These are phyloP conservation scores for Vidua chalybeata DNA, from an alignment of 2,113 vertebrate genomes.

Conservation along the genomic window DNA sequence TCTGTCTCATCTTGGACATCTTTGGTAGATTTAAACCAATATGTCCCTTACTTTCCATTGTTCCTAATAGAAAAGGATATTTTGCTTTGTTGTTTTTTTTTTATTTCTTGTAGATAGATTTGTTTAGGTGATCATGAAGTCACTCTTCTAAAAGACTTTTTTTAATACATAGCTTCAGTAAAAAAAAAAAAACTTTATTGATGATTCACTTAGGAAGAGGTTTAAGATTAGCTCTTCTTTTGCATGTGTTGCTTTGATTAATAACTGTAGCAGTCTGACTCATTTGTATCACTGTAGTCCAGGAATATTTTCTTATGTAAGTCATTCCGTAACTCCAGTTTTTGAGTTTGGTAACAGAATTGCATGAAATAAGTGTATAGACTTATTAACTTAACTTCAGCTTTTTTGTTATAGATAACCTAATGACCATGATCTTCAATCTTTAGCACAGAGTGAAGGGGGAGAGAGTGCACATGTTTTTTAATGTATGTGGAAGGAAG, in stretches of 20 bases:
- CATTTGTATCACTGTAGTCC: slow-evolving; percentile 1
- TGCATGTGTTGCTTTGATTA: slow-evolving; percentile 36
- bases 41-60: background rate
- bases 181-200: slow-evolving; percentile 20
- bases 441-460: background rate
- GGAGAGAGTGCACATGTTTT: rapidly evolving
- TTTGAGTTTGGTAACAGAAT: background rate
- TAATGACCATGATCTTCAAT: background rate
- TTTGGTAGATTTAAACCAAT: background rate
- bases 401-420: background rate
- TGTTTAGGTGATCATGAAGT: background rate
- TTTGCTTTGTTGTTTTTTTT: background rate
- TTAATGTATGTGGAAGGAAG: background rate
- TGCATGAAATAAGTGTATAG: background rate
- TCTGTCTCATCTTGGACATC: background rate
- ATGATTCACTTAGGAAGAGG: slow-evolving; percentile 36
- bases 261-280: slow-evolving; percentile 36
- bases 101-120: background rate
- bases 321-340: background rate
- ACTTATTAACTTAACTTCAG: background rate
- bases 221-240: slow-evolving; percentile 42
- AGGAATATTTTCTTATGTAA: slow-evolving; percentile 46
- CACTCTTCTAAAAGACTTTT: background rate
- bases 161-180: background rate
- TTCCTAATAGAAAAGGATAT: background rate